Conservation (phyloP, 2,888 invertebrate genomes). For the Idaea dimidiata region DNA sequence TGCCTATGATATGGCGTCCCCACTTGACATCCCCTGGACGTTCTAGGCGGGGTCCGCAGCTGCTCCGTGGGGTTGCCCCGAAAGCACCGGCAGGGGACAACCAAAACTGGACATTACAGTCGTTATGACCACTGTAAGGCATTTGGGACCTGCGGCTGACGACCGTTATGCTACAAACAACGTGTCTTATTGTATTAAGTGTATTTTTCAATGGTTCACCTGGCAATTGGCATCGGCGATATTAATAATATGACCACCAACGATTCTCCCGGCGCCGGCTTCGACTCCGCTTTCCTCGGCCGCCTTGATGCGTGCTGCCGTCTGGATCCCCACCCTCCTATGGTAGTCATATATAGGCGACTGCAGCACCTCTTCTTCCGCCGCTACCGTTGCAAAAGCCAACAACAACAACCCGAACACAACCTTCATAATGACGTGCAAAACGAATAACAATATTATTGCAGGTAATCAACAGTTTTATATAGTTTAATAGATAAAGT, state of each 20-base stretch:
- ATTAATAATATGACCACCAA: constrained; percentile 43
- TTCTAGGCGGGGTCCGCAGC: no score
- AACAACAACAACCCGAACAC: constrained; percentile 27
- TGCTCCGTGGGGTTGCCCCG: no score
- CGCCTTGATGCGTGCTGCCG: constrained; percentile 40
- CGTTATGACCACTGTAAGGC: no score
- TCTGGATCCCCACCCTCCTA: constrained; percentile 44
- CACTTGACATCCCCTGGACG: no score
- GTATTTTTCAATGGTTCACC: constrained; percentile 35
- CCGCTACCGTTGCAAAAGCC: constrained; percentile 34
- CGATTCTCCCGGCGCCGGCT: constrained; percentile 37
- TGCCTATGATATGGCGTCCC: no score
- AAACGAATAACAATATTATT: no score
- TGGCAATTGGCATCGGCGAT: constrained; percentile 53
- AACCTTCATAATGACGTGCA: constrained; percentile 31
- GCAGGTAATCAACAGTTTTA: no score
- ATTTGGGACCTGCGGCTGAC: no score
- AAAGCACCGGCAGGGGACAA: background rate
- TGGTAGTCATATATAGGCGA: constrained; percentile 46
- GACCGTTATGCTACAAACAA: no score
- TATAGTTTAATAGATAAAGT: no score
- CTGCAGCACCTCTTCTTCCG: constrained; percentile 25
- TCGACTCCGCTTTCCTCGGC: constrained; percentile 33
- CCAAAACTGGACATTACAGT: no score
- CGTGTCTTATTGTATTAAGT: background rate